Evolutionary conservation across 2,113 vertebrate species (phyloP), one percentile per base, ranked within the genome.

Genomic region (Bujurquina vittata): DNA sequence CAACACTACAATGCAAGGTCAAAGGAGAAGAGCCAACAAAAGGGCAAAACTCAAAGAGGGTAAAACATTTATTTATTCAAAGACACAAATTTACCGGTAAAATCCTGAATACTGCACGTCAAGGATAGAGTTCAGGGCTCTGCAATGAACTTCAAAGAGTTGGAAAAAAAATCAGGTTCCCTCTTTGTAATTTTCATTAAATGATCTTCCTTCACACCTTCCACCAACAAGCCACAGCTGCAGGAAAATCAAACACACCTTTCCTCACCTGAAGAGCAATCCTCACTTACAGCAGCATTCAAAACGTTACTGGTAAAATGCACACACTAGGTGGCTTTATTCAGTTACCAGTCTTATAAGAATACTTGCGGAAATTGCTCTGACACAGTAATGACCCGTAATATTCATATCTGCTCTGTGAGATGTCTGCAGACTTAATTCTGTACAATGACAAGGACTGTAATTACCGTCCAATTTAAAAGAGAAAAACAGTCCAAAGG

Each of bases 311-410:
- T 80, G 81, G 88, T 91, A 62, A 88, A 91, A 90, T 84, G 84
- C 85, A 61, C 85, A 88, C 87, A 87, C 63, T 22, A 4, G 62
- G 62, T 83, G 67, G 77, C 63, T 84, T 90, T 77, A 90, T 93
- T 92, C 87, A 86, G 58, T 58, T 18, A 43, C 26, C 79, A 89
- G 81, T 81, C 74, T 31, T 60, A 83, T 61, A 63, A 87, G 75
- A 83, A 88, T 73, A 80, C 77, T 78, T 5, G 29, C 59, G 65
- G 63, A 90, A 86, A 88, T 86, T 77, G 79, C 89, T 78, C n/a
- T 85, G 90, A 91, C 93, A 89, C 84, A 59, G 60, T 84, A 84
- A 87, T 91, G 88, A 92, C 89, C 88, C 18, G 22, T 73, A 85
- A 88, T 89, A 91, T 91, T 88, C 87, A 83, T 78, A 89, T 84